These are phyloP conservation scores for Lacerta bilineata DNA, from an alignment of 2,797 vertebrate genomes.

Conservation along the genomic window DNA sequence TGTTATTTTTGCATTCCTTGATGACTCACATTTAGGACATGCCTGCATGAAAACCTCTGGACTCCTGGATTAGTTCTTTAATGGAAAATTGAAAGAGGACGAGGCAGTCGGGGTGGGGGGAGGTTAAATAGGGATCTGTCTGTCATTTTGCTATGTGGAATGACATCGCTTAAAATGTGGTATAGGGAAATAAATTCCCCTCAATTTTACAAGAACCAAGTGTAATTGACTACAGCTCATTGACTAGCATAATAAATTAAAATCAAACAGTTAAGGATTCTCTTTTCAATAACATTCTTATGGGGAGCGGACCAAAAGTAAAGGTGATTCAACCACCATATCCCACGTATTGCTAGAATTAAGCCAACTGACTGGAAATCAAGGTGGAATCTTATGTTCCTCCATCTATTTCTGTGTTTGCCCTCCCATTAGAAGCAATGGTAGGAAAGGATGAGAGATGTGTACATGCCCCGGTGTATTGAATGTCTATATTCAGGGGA, in stretches of 20 bases:
- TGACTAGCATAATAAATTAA: neutral
- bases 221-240: neutral
- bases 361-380: too few relatives aligned
- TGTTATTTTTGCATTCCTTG: conserved; percentile 34
- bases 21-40: conserved; percentile 38
- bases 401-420: too few relatives aligned
- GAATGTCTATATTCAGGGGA: too few relatives aligned
- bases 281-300: neutral
- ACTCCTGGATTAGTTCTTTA: conserved; percentile 23
- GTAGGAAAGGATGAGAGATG: too few relatives aligned
- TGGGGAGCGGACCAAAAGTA: too few relatives aligned
- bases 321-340: too few relatives aligned
- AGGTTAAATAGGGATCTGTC: conserved; percentile 5
- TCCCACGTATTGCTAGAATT: too few relatives aligned
- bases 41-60: conserved; percentile 16
- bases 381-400: too few relatives aligned
- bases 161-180: neutral
- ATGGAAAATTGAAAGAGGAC: conserved; percentile 20
- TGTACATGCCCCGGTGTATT: too few relatives aligned
- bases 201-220: neutral
- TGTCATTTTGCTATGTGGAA: neutral
- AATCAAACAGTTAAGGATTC: neutral
- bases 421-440: too few relatives aligned
- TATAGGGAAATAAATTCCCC: neutral
- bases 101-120: neutral